These are phyloP conservation scores for Lagopus leucura DNA, from an alignment of 2,113 vertebrate genomes.

Conservation along the genomic window DNA sequence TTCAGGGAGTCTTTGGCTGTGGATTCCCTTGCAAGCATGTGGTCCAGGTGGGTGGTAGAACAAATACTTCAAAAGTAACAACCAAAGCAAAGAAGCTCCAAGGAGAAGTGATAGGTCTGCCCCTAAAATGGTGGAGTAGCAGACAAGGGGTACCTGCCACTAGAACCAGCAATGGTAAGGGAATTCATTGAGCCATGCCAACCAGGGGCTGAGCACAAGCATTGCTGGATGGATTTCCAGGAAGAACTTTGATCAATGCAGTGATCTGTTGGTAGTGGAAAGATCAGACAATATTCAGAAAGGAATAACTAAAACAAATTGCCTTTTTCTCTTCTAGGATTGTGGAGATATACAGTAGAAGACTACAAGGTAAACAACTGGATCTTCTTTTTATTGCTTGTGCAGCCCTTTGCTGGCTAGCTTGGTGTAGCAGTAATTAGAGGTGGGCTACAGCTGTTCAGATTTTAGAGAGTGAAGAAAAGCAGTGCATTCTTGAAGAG, in stretches of 20 bases:
- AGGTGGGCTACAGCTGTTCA: neutral
- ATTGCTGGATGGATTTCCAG: rapidly evolving
- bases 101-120: neutral
- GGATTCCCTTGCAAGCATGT: neutral
- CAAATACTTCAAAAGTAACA: neutral
- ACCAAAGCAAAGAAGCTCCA: neutral
- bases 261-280: rapidly evolving
- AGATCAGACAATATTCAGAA: neutral
- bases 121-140: neutral
- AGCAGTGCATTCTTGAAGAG: neutral
- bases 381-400: neutral
- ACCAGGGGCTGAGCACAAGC: neutral
- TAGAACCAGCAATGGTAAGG: neutral
- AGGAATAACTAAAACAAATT: neutral
- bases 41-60: neutral
- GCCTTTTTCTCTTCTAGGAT: slow-evolving; percentile 82
- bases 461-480: neutral
- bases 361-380: slow-evolving; percentile 89
- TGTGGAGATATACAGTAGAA: slow-evolving; percentile 97
- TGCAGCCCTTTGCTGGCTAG: neutral
- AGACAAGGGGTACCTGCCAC: neutral
- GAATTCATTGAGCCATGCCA: neutral
- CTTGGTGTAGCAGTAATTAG: neutral
- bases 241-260: rapidly evolving
- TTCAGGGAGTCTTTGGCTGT: neutral